Base-by-base conservation (phyloP, 1,140 invertebrate genomes). In the Procambarus clarkii region DNA sequence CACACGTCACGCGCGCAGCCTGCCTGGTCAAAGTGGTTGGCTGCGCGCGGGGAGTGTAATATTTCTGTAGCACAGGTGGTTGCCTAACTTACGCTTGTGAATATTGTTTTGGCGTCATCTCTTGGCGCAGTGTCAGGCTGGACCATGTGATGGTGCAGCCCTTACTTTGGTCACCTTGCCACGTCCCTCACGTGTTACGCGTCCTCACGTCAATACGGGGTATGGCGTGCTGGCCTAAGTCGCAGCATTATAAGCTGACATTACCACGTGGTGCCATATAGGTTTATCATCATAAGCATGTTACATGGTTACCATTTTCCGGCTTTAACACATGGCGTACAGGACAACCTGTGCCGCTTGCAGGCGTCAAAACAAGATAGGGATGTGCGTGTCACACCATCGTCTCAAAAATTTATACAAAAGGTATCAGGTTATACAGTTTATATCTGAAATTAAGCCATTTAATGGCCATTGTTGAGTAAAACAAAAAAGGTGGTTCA, bases 391-490 rank as follows among this genome's bases (percentile, higher is more conserved):
- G 34, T 18, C 76, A 2, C 76, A 44, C 34, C 77, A 46, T 48
- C 45, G 77, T n/a, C 77, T 79, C 80, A 50, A 54, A 34, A 24
- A 50, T 45, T 24, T 82, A 82, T 54, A 54, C 50, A 54, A 54
- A 54, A 54, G 50, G 50, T 54, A 54, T 54, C 50, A 82, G 80
- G 48, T 15, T 82, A 82, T 82, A 82, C 21, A 54, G 80, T 82
- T 34, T 82, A 60, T 82, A 50, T 58, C 80, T 60, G 80, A 82
- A 58, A 82, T 15, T 34, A 45, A 24, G 80, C 80, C 80, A 58
- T 82, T 82, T 82, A 58, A 82, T 82, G 80, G 80, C 50, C 4
- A 58, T 34, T 74, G 69, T 74, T 74, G n/a, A 82, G 18, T 82
- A 24, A 54, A 8, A 54, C 8, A 54, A 54, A 24, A 24, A 34